These are phyloP conservation scores for Lepilemur septentrionalis DNA, from an alignment of 2,797 vertebrate species.

Conservation along the genomic window DNA sequence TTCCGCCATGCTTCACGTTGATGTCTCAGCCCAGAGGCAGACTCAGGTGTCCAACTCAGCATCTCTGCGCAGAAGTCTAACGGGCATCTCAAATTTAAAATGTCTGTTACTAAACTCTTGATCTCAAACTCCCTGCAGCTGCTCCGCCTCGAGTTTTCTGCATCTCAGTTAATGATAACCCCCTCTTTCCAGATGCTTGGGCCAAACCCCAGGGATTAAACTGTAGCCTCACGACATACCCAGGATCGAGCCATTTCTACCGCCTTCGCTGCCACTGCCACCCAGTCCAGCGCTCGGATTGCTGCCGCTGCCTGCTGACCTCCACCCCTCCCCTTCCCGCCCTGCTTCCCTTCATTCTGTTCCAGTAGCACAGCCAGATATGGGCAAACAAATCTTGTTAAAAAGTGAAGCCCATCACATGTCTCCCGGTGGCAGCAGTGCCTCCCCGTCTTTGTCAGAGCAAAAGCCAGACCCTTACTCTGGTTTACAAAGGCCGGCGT, in stretches of 20 bases:
- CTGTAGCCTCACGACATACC: background rate
- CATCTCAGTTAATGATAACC: background rate
- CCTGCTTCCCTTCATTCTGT: background rate
- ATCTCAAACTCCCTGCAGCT: background rate
- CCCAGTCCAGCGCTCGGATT: background rate
- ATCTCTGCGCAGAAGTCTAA: background rate
- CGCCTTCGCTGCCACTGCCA: background rate
- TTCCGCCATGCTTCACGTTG: background rate
- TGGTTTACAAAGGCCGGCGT: background rate
- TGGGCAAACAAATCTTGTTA: background rate
- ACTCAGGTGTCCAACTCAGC: background rate
- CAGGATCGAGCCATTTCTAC: background rate
- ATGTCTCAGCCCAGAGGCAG: background rate
- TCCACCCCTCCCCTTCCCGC: background rate
- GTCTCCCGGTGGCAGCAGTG: background rate
- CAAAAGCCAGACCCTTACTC: background rate
- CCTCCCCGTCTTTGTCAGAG: background rate
- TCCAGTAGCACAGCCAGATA: background rate
- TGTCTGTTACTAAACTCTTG: background rate
- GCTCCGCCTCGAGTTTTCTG: background rate
- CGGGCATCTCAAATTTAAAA: background rate
- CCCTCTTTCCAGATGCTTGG: background rate
- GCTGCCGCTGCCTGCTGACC: background rate
- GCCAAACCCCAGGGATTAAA: background rate
- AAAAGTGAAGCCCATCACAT: background rate